A percentile compares a stretch with the other conserved stretches of the same genome.
These are phyloP conservation scores for Buceros bicornis DNA, from an alignment of 2,797 vertebrate species.

Conservation along the genomic window DNA sequence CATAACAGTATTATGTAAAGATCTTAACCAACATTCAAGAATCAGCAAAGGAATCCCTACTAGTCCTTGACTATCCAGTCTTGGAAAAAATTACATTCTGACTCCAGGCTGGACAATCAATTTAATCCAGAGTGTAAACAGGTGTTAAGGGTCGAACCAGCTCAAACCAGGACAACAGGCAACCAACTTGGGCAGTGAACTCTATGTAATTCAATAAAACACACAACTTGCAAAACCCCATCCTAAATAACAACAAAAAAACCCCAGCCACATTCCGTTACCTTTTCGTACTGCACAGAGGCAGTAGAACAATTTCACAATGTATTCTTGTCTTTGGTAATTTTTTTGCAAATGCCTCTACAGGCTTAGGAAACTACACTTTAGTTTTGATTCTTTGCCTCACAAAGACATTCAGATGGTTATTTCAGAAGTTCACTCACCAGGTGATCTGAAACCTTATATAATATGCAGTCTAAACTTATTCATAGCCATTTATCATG, in stretches of 20 bases:
- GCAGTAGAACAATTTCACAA: not conserved
- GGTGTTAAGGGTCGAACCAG: no score
- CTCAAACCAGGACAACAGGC: no score
- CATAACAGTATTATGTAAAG: not conserved
- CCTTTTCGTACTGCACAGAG: not conserved
- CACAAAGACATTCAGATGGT: not conserved
- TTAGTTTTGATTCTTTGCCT: not conserved
- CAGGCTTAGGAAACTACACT: not conserved
- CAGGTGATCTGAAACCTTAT: not conserved
- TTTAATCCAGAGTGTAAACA: not conserved
- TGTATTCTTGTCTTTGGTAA: not conserved
- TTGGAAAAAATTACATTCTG: not conserved
- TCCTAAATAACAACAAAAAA: not conserved
- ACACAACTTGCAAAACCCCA: rapidly evolving
- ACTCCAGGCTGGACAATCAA: not conserved
- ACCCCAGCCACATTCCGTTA: not conserved
- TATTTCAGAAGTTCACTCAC: not conserved
- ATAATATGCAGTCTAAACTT: not conserved
- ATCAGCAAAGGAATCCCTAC: not conserved
- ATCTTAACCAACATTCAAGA: not conserved
- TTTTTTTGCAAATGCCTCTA: not conserved
- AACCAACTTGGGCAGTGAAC: not conserved
- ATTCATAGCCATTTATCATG: not conserved
- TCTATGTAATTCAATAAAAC: not conserved
- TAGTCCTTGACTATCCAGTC: not conserved